Percentiles rank a stretch among this genome's conserved stretches.
These are phyloP conservation scores for Drosophila sturtevanti DNA, from an alignment of 1,140 invertebrate species.

Conservation along the genomic window DNA sequence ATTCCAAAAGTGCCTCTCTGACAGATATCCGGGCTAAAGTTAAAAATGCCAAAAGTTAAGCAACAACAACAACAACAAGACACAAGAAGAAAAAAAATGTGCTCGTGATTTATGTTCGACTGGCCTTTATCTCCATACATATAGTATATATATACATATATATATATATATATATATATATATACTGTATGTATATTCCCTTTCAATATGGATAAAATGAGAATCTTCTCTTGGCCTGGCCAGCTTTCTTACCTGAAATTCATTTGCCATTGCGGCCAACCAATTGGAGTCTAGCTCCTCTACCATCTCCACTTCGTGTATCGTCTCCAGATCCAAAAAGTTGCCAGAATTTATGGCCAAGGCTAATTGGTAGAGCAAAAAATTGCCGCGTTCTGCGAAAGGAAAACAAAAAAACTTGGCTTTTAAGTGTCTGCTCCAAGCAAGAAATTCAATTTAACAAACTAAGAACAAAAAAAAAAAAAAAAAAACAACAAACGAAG, in stretches of 20 bases:
- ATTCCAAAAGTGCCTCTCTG: constrained; percentile 29
- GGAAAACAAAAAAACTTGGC: constrained; percentile 35
- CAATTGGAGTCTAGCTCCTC: constrained; percentile 58
- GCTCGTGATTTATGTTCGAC: constrained; percentile 69
- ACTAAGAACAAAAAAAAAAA: constrained; percentile 18
- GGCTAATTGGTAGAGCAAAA: constrained; percentile 76
- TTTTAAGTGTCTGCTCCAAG: constrained; percentile 37
- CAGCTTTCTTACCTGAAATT: constrained; percentile 66
- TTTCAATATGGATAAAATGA: constrained; percentile 33
- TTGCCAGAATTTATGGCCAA: constrained; percentile 69
- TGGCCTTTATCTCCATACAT: constrained; percentile 43
- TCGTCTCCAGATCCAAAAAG: constrained; percentile 22
- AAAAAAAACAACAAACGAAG: not conserved
- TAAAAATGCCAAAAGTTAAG: constrained; percentile 61
- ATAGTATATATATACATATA: not conserved
- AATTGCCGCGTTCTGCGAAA: constrained; percentile 57
- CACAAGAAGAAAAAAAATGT: constrained; percentile 6
- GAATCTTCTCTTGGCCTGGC: not conserved
- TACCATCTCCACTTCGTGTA: constrained; percentile 38
- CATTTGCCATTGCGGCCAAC: constrained; percentile 72
- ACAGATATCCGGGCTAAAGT: constrained; percentile 60
- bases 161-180: not conserved
- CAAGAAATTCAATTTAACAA: not conserved
- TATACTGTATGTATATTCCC: constrained; percentile 24
- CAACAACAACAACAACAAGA: constrained; percentile 36